Evolutionary conservation across 2,888 invertebrate species (phyloP), one percentile per base, ranked within the genome.

Genomic region (Hirudinaria manillensis): DNA sequence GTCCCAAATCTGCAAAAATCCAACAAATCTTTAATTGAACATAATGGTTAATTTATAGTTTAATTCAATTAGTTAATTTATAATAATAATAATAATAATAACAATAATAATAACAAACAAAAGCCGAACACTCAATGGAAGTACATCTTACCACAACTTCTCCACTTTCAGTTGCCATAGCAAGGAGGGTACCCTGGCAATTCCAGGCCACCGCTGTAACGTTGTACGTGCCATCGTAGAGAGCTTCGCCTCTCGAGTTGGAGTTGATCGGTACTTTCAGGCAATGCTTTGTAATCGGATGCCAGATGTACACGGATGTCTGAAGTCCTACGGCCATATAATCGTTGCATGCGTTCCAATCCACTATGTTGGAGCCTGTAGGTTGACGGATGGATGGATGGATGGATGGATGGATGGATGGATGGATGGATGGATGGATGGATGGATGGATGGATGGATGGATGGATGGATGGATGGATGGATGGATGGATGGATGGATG

Each of bases 391-490:
- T 72, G 72, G 72, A 72, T 53, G 72, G 55, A 55, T 72, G 72
- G 72, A 55, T 72, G 72, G 72, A 55, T 6, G 72, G 32, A 55
- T 51, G 55, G 72, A 72, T 72, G 55, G 72, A 72, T 53, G 55
- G 72, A 72, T 72, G 72, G 72, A 72, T 72, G 55, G 72, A 29
- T 53, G 72, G 34, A 55, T 7, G 72, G 72, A 72, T 55, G 72
- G 55, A 55, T 53, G 72, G 55, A 29, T 72, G 72, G 29, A 55
- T 72, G 71, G 53, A 51, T 6, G 53, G 72, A 72, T 71, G 71
- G 72, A 55, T 72, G 55, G 72, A 55, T 53, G 70, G 51, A 45
- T 70, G 51, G 70, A 70, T 70, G 70, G 70, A 45, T 38, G 70
- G 70, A 45, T 70, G 70, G 45, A 45, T 70, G 70, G 45, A 70